Percentiles rank a stretch among this genome's conserved stretches.
Conservation (phyloP, 2,113 vertebrate genomes). For the Bos javanicus region DNA sequence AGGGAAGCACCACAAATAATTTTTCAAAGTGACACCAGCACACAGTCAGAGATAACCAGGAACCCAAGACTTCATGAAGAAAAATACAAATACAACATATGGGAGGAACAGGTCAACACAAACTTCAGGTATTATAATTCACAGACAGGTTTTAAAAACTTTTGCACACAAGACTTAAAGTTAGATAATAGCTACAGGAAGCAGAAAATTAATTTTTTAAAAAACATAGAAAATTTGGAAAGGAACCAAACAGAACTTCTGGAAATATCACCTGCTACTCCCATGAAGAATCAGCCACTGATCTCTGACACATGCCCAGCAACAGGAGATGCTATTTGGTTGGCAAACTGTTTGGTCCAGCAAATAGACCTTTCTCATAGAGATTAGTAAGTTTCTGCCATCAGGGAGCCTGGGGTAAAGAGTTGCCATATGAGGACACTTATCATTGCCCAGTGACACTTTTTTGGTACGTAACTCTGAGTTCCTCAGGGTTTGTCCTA, state of each 20-base stretch:
- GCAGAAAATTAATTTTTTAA: neutral
- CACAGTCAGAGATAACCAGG: neutral
- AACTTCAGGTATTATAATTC: neutral
- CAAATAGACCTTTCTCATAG: neutral
- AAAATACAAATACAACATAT: neutral
- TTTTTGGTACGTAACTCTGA: neutral
- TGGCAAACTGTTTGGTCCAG: neutral
- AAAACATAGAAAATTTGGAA: constrained; percentile 2
- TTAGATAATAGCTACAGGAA: neutral
- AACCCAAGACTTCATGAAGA: neutral
- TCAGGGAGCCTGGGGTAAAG: neutral
- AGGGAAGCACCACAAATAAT: neutral
- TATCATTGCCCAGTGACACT: neutral
- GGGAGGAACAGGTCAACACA: neutral
- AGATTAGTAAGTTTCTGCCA: neutral
- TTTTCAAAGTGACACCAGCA: neutral
- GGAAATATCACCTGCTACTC: neutral
- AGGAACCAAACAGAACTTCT: neutral
- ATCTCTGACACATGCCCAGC: neutral
- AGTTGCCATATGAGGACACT: neutral
- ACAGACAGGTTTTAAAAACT: neutral
- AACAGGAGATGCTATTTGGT: neutral
- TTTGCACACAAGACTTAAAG: neutral
- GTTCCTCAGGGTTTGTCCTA: neutral
- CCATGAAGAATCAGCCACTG: neutral